phyloP scores from a whole-genome alignment of 2,888 invertebrate genomes.

The Idaea aversata region DNA sequence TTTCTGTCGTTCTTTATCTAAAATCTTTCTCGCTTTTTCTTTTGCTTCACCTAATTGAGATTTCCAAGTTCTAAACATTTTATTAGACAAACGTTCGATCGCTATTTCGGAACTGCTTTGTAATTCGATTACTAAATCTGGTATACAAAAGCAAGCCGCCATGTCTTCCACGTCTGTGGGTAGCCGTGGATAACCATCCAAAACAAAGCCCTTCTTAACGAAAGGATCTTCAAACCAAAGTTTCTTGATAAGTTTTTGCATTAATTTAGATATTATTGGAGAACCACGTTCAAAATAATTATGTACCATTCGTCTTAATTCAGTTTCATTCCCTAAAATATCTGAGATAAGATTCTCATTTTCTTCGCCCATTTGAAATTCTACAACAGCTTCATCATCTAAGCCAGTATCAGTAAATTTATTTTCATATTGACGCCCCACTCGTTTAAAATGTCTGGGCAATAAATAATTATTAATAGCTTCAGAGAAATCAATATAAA shows the following conservation, averaged over 20 bases:
- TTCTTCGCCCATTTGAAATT: constrained; percentile 63
- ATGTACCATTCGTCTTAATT: constrained; percentile 56
- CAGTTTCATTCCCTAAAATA: constrained; percentile 58
- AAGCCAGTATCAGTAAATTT: constrained; percentile 50
- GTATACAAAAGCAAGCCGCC: constrained; percentile 71
- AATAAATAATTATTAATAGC: constrained; percentile 55
- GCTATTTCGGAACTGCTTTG: constrained; percentile 52
- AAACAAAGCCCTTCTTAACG: constrained; percentile 72
- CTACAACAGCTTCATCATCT: constrained; percentile 57
- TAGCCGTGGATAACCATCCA: constrained; percentile 83
- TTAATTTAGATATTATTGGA: constrained; percentile 63
- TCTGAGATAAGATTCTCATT: constrained; percentile 49
- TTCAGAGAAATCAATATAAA: constrained; percentile 72
- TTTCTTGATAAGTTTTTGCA: constrained; percentile 63
- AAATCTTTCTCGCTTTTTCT: constrained; percentile 39
- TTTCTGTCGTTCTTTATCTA: constrained; percentile 39
- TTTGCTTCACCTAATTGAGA: constrained; percentile 58
- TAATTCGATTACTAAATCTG: constrained; percentile 80
- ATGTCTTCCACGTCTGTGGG: constrained; percentile 77
- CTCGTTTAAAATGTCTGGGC: constrained; percentile 66
- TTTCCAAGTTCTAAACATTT: constrained; percentile 63
- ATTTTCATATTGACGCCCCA: constrained; percentile 68
- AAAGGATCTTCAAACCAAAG: constrained; percentile 79
- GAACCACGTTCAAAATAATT: constrained; percentile 75
- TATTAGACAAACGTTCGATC: constrained; percentile 50